phyloP scores from a whole-genome alignment of 2,888 invertebrate genomes.

The Neoscelio sp. region DNA sequence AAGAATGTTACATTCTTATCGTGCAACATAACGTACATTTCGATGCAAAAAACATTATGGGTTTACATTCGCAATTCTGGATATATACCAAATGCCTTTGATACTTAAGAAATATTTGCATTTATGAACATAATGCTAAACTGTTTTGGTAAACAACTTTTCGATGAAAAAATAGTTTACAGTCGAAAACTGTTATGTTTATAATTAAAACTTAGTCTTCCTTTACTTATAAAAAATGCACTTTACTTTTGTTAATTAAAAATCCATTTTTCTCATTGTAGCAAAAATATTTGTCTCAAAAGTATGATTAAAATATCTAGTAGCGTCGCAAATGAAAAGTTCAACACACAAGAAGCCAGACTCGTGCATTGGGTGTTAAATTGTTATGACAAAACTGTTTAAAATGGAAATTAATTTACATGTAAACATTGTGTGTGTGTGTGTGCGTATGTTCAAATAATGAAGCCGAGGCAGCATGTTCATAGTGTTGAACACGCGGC shows the following conservation, averaged over 20 bases:
- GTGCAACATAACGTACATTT: constrained; percentile 24
- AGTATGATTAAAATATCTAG: too few species aligned
- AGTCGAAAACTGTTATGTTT: too few species aligned
- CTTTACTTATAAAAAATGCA: too few species aligned
- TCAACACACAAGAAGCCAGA: neutral
- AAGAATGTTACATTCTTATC: constrained; percentile 36
- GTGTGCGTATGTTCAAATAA: too few species aligned
- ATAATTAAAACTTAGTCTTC: too few species aligned
- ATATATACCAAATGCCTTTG: constrained; percentile 2
- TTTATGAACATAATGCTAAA: neutral
- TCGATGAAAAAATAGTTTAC: neutral
- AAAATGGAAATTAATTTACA: constrained; percentile 59
- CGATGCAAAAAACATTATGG: neutral
- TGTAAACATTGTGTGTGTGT: constrained; percentile 64
- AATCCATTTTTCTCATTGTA: too few species aligned
- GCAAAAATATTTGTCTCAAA: too few species aligned
- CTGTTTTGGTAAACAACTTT: neutral
- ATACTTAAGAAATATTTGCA: constrained; percentile 17
- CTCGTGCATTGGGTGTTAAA: constrained; percentile 30
- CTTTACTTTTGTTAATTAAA: too few species aligned
- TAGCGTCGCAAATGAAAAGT: too few species aligned
- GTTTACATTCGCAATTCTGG: neutral
- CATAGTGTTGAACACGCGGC: constrained; percentile 24
- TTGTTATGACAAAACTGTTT: constrained; percentile 40
- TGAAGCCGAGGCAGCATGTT: constrained; percentile 20